Conservation (phyloP, 2,113 vertebrate species). For the Saccopteryx leptura region DNA sequence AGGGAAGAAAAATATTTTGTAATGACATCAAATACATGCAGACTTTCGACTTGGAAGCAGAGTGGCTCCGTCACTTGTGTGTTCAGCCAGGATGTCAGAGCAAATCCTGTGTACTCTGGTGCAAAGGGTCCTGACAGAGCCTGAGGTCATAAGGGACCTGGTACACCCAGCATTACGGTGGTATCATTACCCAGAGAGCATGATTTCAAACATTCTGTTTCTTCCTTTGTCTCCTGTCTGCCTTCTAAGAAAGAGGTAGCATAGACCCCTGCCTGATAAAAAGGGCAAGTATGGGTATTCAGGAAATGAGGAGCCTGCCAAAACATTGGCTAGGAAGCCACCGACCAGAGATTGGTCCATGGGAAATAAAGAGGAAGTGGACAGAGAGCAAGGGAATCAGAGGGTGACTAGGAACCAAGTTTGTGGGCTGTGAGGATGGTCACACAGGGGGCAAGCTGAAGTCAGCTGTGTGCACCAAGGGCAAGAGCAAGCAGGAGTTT, state of each 20-base stretch:
- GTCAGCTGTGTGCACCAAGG: not conserved
- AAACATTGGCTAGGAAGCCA: not conserved
- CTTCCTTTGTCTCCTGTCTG: not conserved
- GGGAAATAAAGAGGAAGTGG: not conserved
- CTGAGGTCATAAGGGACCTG: not conserved
- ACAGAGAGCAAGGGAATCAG: not conserved
- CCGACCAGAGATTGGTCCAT: not conserved
- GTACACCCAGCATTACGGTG: not conserved
- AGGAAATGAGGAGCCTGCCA: not conserved
- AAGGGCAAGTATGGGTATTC: not conserved
- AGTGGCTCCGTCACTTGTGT: not conserved
- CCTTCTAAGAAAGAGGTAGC: not conserved
- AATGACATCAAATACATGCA: not conserved
- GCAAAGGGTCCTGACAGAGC: not conserved
- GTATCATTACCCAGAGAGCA: not conserved
- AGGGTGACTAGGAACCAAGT: not conserved
- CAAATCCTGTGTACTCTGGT: not conserved
- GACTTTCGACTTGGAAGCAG: not conserved
- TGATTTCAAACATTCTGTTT: not conserved
- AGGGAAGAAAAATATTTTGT: slow-evolving; percentile 24
- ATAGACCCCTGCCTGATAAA: not conserved
- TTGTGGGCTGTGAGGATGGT: accelerated
- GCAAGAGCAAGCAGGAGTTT: not conserved
- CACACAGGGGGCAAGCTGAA: not conserved
- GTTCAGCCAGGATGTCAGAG: not conserved